These are phyloP conservation scores for Clarias gariepinus DNA, from an alignment of 2,113 vertebrate genomes.

Conservation along the genomic window DNA sequence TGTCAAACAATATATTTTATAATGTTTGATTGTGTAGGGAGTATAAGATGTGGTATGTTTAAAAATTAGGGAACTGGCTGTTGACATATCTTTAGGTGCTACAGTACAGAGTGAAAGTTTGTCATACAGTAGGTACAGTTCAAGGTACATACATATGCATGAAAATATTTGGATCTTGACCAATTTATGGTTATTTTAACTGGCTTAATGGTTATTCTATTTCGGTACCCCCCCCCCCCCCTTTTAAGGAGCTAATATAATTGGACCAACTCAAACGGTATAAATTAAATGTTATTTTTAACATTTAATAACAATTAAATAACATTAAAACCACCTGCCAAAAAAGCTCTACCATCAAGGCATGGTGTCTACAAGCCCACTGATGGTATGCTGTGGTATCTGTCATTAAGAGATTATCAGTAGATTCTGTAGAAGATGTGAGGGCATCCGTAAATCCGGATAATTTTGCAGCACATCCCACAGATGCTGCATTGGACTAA, in stretches of 20 bases:
- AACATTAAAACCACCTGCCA: too few relatives aligned
- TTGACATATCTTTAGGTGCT: conserved; percentile 36
- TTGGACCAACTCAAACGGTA: neutral
- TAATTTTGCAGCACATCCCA: too few relatives aligned
- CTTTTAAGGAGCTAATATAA: neutral
- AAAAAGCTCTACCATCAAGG: too few relatives aligned
- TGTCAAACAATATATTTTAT: neutral
- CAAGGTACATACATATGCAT: too few relatives aligned
- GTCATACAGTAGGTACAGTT: neutral
- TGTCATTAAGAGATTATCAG: too few relatives aligned
- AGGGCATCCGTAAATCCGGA: too few relatives aligned
- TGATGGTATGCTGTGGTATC: too few relatives aligned
- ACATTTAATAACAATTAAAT: too few relatives aligned
- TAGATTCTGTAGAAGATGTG: too few relatives aligned
- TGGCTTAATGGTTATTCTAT: neutral
- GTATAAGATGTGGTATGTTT: neutral
- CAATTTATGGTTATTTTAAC: neutral
- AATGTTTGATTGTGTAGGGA: neutral
- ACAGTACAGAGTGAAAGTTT: neutral
- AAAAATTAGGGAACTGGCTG: conserved; percentile 15
- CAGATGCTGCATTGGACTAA: too few relatives aligned
- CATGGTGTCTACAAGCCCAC: too few relatives aligned
- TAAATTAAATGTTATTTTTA: neutral
- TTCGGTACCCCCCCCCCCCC: neutral
- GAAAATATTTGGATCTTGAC: too few relatives aligned